A percentile compares a stretch with the other conserved stretches of the same genome.
Conservation (phyloP, 2,113 vertebrate species). For the Gavia stellata region DNA sequence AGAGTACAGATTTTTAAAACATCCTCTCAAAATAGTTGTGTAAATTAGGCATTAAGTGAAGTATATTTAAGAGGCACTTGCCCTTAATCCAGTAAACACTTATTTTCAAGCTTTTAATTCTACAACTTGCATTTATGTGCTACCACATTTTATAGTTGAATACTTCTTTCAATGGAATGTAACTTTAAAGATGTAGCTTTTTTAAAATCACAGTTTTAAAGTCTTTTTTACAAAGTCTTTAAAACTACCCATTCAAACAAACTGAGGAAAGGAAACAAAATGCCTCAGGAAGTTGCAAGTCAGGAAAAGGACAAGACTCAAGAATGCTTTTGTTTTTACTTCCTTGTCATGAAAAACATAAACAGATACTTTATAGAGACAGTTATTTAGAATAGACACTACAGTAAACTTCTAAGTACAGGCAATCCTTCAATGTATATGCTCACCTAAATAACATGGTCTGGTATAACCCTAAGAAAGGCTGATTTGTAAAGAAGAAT, state of each 20-base stretch:
- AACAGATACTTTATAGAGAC: background rate
- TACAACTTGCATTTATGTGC: background rate
- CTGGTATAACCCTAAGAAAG: background rate
- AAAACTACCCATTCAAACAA: background rate
- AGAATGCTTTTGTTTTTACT: slow-evolving; percentile 23
- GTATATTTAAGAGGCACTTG: background rate
- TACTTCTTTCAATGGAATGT: background rate
- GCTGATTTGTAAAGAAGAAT: background rate
- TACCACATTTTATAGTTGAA: background rate
- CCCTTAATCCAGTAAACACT: background rate
- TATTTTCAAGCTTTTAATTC: background rate
- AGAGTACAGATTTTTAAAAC: background rate
- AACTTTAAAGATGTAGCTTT: background rate
- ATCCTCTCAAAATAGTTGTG: background rate
- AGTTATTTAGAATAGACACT: background rate
- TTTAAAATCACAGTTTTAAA: background rate
- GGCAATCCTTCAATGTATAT: background rate
- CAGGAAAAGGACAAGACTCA: slow-evolving; percentile 9
- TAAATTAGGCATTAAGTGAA: no score
- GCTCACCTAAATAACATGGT: background rate
- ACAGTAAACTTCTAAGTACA: background rate
- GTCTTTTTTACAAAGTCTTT: background rate
- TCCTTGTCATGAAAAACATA: background rate
- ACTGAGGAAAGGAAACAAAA: slow-evolving; percentile 17
- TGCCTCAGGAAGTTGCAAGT: background rate